Percentiles rank a stretch among this genome's conserved stretches.
These are phyloP conservation scores for Drosophila auraria DNA, from an alignment of 1,140 invertebrate genomes.

Conservation along the genomic window DNA sequence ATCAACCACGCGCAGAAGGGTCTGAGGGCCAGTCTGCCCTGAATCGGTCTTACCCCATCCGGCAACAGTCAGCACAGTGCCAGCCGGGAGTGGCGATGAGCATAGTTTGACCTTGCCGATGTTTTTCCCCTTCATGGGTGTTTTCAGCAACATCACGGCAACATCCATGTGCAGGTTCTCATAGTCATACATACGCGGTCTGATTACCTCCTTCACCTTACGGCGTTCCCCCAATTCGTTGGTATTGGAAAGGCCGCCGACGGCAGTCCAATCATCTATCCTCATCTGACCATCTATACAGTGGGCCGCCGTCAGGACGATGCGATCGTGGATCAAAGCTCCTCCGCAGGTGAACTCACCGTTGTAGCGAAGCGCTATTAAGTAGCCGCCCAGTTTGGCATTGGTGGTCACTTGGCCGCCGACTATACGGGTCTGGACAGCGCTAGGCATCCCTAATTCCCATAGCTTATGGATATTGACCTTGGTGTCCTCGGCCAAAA, in stretches of 20 bases:
- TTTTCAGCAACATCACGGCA: conserved; percentile 28
- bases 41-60: conserved; percentile 60
- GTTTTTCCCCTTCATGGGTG: conserved; percentile 6
- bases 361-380: conserved; percentile 44
- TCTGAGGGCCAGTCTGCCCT: neutral
- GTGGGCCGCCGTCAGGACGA: conserved; percentile 68
- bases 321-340: conserved; percentile 24
- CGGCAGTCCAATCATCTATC: neutral
- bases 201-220: conserved; percentile 13
- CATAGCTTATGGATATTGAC: conserved; percentile 9
- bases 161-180: conserved; percentile 65
- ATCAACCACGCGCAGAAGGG: conserved; percentile 27
- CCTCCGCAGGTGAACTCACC: conserved; percentile 59
- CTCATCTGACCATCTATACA: conserved; percentile 21
- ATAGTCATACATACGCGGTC: conserved; percentile 20
- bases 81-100: neutral
- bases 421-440: conserved; percentile 39
- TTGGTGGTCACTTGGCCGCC: conserved; percentile 59
- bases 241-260: conserved; percentile 47
- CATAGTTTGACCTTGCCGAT: conserved; percentile 36
- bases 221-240: conserved; percentile 1
- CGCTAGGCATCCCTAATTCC: neutral
- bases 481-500: neutral
- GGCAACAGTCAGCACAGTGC: conserved; percentile 22
- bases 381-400: conserved; percentile 53